These are phyloP conservation scores for Schizothorax lantsangensis DNA, from an alignment of 2,797 vertebrate genomes.

Conservation along the genomic window DNA sequence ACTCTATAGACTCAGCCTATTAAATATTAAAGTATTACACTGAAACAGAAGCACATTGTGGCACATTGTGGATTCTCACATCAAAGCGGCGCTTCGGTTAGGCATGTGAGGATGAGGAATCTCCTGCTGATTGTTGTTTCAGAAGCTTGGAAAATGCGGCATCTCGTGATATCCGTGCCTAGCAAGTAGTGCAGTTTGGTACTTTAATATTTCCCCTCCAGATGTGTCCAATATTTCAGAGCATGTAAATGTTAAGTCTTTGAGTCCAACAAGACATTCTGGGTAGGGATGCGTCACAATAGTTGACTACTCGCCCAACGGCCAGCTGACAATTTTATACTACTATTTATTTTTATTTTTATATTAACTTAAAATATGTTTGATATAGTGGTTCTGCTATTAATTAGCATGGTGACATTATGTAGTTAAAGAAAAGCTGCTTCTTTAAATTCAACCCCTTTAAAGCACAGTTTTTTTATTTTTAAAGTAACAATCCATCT, in stretches of 20 bases:
- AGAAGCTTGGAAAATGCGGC: conserved; percentile 1
- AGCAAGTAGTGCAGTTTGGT: conserved; percentile 1
- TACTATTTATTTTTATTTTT: no score
- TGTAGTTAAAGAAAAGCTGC: no score
- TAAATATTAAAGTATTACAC: conserved; percentile 48
- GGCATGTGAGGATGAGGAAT: conserved; percentile 31
- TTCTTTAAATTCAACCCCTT: no score
- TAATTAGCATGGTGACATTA: not conserved
- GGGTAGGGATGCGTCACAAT: not conserved
- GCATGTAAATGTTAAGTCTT: not conserved
- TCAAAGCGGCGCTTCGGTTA: conserved; percentile 31
- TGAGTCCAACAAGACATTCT: not conserved
- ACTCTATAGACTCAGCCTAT: conserved; percentile 45
- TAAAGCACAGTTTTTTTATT: no score
- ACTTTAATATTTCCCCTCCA: not conserved
- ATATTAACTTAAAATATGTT: no score
- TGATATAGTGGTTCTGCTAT: not conserved
- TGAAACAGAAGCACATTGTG: conserved; percentile 42
- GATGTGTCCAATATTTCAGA: not conserved
- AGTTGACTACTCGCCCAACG: not conserved
- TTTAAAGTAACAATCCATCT: no score
- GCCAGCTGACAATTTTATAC: no score
- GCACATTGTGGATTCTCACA: conserved; percentile 37
- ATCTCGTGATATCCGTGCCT: not conserved
- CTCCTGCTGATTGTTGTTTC: conserved; percentile 40